A percentile compares a stretch with the other conserved stretches of the same genome.
phyloP scores from a whole-genome alignment of 2,113 vertebrate species.

The Paedocypris sp. region DNA sequence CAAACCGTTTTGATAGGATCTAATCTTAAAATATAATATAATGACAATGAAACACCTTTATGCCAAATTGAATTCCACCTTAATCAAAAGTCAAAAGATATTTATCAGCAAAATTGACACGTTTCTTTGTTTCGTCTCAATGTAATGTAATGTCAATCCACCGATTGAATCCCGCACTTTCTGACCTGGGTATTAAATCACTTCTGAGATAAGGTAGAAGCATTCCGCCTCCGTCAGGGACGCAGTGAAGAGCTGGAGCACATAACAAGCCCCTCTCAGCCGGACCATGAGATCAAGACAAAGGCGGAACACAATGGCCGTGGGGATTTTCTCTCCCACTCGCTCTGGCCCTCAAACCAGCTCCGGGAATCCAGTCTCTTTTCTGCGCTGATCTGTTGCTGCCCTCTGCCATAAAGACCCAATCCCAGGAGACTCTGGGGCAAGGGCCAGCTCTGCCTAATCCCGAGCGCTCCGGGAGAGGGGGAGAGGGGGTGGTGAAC shows the following conservation, averaged over 20 bases:
- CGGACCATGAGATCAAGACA: constrained; percentile 14
- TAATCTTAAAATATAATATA: too few species aligned
- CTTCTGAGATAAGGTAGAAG: constrained; percentile 23
- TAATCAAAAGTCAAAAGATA: too few species aligned
- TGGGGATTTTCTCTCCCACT: constrained; percentile 34
- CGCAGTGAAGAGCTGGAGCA: constrained; percentile 10
- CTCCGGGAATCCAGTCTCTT: constrained; percentile 28
- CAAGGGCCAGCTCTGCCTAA: constrained; percentile 35
- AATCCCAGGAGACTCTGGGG: constrained; percentile 37
- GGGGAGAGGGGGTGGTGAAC: too few species aligned
- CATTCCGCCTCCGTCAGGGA: constrained; percentile 27
- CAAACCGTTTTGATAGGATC: too few species aligned
- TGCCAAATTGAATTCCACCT: too few species aligned
- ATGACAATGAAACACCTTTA: too few species aligned
- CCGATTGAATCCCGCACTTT: too few species aligned
- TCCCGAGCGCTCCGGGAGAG: too few species aligned
- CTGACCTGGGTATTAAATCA: too few species aligned
- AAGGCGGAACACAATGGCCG: constrained; percentile 15
- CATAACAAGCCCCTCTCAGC: constrained; percentile 13
- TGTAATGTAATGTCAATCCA: too few species aligned
- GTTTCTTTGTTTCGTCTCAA: too few species aligned
- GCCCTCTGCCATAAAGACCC: constrained; percentile 38
- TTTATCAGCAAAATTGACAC: too few species aligned
- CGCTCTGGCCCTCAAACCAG: constrained; percentile 26
- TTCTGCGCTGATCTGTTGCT: constrained; percentile 32